Evolutionary conservation across 1,140 invertebrate genomes (phyloP).

Genomic region (Gyrodactylus salaris): DNA sequence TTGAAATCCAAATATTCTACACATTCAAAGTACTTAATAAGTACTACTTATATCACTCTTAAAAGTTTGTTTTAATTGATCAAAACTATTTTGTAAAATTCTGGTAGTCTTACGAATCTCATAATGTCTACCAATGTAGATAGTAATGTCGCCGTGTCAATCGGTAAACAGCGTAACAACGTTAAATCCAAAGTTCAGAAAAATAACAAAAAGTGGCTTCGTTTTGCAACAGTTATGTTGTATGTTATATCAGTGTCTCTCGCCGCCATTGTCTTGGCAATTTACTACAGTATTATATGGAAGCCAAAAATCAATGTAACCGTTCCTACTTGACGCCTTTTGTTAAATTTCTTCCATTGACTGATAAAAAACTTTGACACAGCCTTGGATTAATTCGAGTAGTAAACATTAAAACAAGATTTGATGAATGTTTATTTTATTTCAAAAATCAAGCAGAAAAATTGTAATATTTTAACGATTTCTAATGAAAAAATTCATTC

Average conservation of each 20-base stretch:
- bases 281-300: conserved; percentile 84
- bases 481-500: too few relatives aligned
- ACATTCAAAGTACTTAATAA: too few relatives aligned
- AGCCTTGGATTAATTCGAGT: too few relatives aligned
- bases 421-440: too few relatives aligned
- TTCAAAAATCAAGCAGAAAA: too few relatives aligned
- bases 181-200: conserved; percentile 14
- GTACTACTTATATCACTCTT: too few relatives aligned
- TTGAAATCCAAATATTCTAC: too few relatives aligned
- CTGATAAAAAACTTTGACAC: too few relatives aligned
- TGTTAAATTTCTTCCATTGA: too few relatives aligned
- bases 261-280: conserved; percentile 59
- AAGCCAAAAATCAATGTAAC: conserved; percentile 34
- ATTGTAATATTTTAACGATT: too few relatives aligned
- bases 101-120: background rate
- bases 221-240: conserved; percentile 65
- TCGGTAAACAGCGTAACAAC: conserved; percentile 14
- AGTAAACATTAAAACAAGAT: too few relatives aligned
- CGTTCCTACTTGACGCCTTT: too few relatives aligned
- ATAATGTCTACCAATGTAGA: background rate
- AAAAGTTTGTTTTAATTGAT: background rate
- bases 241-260: conserved; percentile 74
- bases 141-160: background rate
- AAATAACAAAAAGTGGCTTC: conserved; percentile 27
- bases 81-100: background rate